Base-by-base conservation (phyloP, 2,888 invertebrate genomes). In the Dioctria linearis region DNA sequence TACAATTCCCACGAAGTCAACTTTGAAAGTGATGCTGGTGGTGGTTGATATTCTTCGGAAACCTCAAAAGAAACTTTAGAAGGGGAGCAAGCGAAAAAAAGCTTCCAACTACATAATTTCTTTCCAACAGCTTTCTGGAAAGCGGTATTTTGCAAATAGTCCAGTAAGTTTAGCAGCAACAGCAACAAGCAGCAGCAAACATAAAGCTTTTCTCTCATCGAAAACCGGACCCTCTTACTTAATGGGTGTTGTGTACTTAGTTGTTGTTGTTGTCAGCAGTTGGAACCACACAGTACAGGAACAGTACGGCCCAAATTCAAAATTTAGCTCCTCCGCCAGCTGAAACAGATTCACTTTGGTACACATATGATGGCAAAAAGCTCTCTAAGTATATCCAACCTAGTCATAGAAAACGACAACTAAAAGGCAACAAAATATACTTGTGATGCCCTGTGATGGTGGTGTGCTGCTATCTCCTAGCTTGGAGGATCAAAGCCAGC, bases 361-460 rank as follows among this genome's bases (percentile, higher is more conserved):
- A 11, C 69, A 69, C 49, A 49, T 43, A 49, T 69, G 49, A 69
- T 46, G 39, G 11, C 2, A 13, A 37, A 71, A 71, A 71, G 71
- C 71, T 71, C 40, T 5, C 25, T 25, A 25, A 25, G 25, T 25
- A 25, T 25, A 25, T 25, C 25, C 25, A 25, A 25, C 37, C 43
- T 40, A 54, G 71, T 51, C 51, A n/a, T 9, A 11, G 54, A 9
- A 71, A 51, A 57, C 51, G 46, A 39, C 71, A 71, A 5, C 67
- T 46, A 6, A 67, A 46, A 67, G 67, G 25, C 25, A 71, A 71
- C 51, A 71, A 54, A 71, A 71, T 25, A 54, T 5, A 37, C 40
- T 13, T n/a, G 25, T 66, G 71, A 71, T 71, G 71, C 71, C 71
- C 71, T 71, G 51, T 4, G n/a, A n/a, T 40, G 71, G 13, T 25